Conservation (phyloP, 2,113 vertebrate species). For the Gasterosteus aculeatus region DNA sequence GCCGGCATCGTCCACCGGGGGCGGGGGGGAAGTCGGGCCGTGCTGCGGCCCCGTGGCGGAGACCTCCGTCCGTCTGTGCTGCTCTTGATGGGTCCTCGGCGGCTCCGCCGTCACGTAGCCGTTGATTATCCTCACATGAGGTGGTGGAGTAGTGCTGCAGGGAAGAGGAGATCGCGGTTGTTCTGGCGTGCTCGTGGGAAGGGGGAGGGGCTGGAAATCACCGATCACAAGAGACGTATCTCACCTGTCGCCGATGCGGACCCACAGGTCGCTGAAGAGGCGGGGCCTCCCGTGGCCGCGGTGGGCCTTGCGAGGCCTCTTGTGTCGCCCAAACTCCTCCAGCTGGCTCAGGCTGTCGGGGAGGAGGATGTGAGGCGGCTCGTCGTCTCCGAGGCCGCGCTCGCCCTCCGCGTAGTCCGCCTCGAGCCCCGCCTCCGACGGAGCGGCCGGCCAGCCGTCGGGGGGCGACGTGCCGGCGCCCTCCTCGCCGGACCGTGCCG, state of each 20-base stretch:
- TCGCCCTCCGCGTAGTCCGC: constrained; percentile 71
- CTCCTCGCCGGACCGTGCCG: constrained; percentile 31
- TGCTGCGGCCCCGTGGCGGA: constrained; percentile 4
- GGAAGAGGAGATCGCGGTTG: constrained; percentile 1
- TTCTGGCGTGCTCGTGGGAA: background rate
- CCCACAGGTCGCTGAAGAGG: constrained; percentile 98
- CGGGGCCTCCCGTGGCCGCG: constrained; percentile 86
- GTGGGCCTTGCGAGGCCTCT: constrained; percentile 89
- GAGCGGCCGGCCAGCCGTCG: constrained; percentile 45
- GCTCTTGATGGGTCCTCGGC: constrained; percentile 74
- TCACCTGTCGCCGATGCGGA: constrained; percentile 95
- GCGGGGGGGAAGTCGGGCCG: constrained; percentile 46
- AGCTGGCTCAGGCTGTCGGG: constrained; percentile 97
- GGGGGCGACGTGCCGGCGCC: constrained; percentile 20
- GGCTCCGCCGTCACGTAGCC: constrained; percentile 87
- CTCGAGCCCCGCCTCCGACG: constrained; percentile 49
- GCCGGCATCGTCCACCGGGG: constrained; percentile 33
- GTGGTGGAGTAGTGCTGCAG: constrained; percentile 85
- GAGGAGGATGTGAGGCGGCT: constrained; percentile 90
- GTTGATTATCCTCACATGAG: constrained; percentile 86
- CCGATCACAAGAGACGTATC: constrained; percentile 35
- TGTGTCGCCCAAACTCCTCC: constrained; percentile 95
- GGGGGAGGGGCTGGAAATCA: background rate
- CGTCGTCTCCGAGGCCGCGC: constrained; percentile 75
- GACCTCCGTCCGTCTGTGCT: constrained; percentile 51